These are phyloP conservation scores for Xestoiulus laeticollis DNA, from an alignment of 2,888 invertebrate species.

Conservation along the genomic window DNA sequence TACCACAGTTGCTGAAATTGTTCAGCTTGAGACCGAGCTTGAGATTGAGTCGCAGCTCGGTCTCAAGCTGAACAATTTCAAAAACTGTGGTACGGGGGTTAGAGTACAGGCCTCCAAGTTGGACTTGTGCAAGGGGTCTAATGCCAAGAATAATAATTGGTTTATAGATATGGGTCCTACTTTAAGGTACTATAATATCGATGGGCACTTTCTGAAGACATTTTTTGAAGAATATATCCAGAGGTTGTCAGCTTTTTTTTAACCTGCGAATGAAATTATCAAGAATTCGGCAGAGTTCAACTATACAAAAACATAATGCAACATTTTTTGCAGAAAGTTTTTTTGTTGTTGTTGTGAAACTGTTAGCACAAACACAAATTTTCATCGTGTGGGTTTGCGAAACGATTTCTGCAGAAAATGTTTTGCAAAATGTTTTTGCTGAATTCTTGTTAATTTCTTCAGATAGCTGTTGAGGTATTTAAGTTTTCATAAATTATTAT, in stretches of 20 bases:
- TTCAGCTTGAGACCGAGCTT: no score
- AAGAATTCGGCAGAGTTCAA: background rate
- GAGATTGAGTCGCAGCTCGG: no score
- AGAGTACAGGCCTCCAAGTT: no score
- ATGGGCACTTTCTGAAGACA: background rate
- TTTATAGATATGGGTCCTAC: background rate
- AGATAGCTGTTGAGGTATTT: background rate
- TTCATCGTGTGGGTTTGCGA: background rate
- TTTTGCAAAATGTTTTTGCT: background rate
- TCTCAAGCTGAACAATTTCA: no score
- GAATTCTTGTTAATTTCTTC: background rate
- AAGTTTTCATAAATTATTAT: no score
- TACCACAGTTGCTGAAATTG: no score
- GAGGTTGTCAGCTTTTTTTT: background rate
- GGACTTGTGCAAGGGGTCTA: no score
- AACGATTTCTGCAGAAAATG: background rate
- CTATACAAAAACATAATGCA: background rate
- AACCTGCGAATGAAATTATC: background rate
- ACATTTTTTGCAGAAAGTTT: background rate
- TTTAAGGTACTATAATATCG: background rate
- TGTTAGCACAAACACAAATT: constrained; percentile 1
- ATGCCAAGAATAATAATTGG: no score
- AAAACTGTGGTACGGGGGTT: no score
- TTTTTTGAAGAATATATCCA: background rate
- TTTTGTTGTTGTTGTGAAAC: background rate